phyloP scores from a whole-genome alignment of 1,140 invertebrate genomes.

The Drosophila nigrodunni region DNA sequence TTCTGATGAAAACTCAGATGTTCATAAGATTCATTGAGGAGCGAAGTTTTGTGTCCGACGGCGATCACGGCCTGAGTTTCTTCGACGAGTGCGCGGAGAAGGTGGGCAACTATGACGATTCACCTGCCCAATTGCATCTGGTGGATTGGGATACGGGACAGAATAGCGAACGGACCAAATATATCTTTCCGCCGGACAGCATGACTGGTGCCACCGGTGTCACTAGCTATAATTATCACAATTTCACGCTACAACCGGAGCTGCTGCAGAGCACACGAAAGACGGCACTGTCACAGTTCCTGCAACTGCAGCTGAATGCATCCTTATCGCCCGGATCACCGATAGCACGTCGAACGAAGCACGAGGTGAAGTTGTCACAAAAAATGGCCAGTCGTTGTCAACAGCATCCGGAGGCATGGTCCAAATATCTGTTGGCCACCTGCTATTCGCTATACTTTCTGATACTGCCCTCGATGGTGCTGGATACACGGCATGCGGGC shows the following conservation, averaged over 20 bases:
- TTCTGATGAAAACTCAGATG: conserved; percentile 97
- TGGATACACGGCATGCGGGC: conserved; percentile 85
- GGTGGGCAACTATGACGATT: conserved; percentile 87
- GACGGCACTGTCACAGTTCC: conserved; percentile 81
- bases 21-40: conserved; percentile 99
- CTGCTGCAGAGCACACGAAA: conserved; percentile 84
- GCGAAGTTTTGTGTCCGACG: conserved; percentile 98
- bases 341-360: conserved; percentile 96
- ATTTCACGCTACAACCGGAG: conserved; percentile 86
- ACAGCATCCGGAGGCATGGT: conserved; percentile 93
- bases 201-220: conserved; percentile 41
- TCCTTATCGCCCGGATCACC: conserved; percentile 91
- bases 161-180: conserved; percentile 95
- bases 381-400: conserved; percentile 93
- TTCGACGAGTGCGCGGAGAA: conserved; percentile 98
- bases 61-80: conserved; percentile 96
- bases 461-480: conserved; percentile 92
- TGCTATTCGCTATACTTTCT: conserved; percentile 99
- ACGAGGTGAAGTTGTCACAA: conserved; percentile 96
- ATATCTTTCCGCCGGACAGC: conserved; percentile 96
- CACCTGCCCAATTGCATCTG: conserved; percentile 86
- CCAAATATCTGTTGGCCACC: conserved; percentile 94
- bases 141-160: conserved; percentile 89
- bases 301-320: conserved; percentile 84
- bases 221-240: conserved; percentile 85